Percentiles rank a stretch among this genome's conserved stretches.
Conservation (phyloP, 2,888 invertebrate genomes). For the Nemapogon koenigi region DNA sequence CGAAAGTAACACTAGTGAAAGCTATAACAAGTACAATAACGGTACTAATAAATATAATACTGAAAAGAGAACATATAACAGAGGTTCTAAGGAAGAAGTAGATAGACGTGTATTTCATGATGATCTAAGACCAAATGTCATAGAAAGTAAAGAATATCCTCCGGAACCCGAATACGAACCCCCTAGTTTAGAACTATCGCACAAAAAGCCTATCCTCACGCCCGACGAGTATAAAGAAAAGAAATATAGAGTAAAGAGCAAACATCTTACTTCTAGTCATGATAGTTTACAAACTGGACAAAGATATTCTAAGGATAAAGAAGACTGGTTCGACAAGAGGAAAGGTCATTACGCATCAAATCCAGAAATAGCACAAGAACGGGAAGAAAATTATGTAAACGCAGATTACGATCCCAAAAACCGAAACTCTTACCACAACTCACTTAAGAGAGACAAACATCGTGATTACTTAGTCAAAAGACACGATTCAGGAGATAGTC, state of each 20-base stretch:
- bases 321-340: conserved; percentile 46
- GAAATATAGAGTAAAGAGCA: conserved; percentile 47
- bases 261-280: conserved; percentile 54
- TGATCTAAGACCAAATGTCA: conserved; percentile 25
- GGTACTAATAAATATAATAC: conserved; percentile 53
- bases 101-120: conserved; percentile 46
- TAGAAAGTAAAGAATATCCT: conserved; percentile 38
- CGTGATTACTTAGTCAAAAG: conserved; percentile 49
- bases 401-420: conserved; percentile 42
- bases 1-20: conserved; percentile 59
- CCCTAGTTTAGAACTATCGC: conserved; percentile 69
- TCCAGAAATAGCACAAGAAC: conserved; percentile 65
- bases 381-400: conserved; percentile 55
- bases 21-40: conserved; percentile 53
- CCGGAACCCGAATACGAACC: conserved; percentile 68
- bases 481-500: conserved; percentile 56
- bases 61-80: conserved; percentile 41
- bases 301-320: conserved; percentile 46
- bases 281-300: conserved; percentile 47
- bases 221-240: conserved; percentile 66
- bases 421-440: conserved; percentile 64
- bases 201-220: conserved; percentile 62
- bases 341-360: conserved; percentile 67
- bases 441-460: conserved; percentile 62
- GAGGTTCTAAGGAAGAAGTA: conserved; percentile 38